Evolutionary conservation across 1,140 invertebrate species (phyloP).

Genomic region (Dermatophagoides farinae): DNA sequence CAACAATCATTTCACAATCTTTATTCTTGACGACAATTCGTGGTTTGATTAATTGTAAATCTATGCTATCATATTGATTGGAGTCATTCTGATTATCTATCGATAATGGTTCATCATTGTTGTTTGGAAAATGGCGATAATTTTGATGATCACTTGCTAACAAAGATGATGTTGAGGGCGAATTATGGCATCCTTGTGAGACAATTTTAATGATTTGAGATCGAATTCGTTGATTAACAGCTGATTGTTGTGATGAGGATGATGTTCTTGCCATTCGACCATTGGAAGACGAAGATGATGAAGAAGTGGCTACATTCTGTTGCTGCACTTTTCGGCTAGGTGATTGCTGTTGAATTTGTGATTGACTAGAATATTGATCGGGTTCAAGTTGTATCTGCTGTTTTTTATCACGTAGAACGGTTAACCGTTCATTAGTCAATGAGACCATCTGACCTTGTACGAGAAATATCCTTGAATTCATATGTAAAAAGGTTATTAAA

Average conservation of each 20-base stretch:
- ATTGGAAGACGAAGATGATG: background rate
- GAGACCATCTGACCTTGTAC: constrained; percentile 72
- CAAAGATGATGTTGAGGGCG: background rate
- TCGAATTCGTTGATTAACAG: constrained; percentile 19
- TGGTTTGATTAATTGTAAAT: constrained; percentile 7
- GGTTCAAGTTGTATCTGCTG: background rate
- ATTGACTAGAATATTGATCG: background rate
- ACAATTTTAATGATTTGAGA: constrained; percentile 28
- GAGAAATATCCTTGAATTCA: constrained; percentile 71
- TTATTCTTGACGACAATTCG: constrained; percentile 20
- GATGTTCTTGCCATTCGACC: background rate
- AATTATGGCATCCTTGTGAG: constrained; percentile 34
- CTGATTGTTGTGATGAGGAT: background rate
- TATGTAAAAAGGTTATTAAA: constrained; percentile 60
- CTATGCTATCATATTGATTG: background rate
- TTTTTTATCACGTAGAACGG: background rate
- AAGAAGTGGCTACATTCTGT: background rate
- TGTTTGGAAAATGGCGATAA: no score
- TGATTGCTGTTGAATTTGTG: background rate
- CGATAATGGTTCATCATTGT: no score
- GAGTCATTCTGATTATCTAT: no score
- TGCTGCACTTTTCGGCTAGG: background rate
- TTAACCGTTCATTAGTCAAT: constrained; percentile 25
- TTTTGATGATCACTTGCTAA: background rate
- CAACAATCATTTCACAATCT: constrained; percentile 48